phyloP scores from a whole-genome alignment of 2,797 vertebrate species.

The Crocodylus rhombifer region DNA sequence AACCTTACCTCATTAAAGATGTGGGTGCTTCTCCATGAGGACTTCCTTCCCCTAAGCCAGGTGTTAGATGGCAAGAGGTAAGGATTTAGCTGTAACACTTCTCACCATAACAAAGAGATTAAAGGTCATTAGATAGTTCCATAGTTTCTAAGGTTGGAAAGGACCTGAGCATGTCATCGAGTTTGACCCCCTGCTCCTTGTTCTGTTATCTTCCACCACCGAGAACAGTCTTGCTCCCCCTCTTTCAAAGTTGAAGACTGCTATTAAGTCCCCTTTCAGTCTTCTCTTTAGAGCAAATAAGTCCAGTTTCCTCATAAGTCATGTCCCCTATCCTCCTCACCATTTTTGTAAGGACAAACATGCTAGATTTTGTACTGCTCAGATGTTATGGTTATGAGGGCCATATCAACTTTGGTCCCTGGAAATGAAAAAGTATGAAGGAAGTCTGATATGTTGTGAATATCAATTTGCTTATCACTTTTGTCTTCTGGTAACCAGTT shows the following conservation, averaged over 20 bases:
- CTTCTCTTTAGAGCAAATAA: too few species aligned
- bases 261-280: too few species aligned
- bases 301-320: too few species aligned
- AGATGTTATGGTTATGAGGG: not conserved
- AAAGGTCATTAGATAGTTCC: not conserved
- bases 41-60: not conserved
- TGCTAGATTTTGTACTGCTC: not conserved
- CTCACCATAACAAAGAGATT: not conserved
- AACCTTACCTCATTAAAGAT: not conserved
- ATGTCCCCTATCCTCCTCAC: too few species aligned
- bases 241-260: too few species aligned
- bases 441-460: not conserved
- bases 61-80: not conserved
- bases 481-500: not conserved
- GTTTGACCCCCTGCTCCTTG: too few species aligned
- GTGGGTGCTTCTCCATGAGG: not conserved
- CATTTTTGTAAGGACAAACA: not conserved
- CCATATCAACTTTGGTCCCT: not conserved
- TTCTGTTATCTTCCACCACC: too few species aligned
- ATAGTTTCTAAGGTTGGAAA: not conserved
- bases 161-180: too few species aligned
- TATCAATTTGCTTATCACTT: not conserved
- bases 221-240: too few species aligned
- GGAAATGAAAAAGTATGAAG: not conserved
- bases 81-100: not conserved